A percentile compares a stretch with the other conserved stretches of the same genome.
phyloP scores from a whole-genome alignment of 2,797 vertebrate species.

The Phrynocephalus guinanensis region DNA sequence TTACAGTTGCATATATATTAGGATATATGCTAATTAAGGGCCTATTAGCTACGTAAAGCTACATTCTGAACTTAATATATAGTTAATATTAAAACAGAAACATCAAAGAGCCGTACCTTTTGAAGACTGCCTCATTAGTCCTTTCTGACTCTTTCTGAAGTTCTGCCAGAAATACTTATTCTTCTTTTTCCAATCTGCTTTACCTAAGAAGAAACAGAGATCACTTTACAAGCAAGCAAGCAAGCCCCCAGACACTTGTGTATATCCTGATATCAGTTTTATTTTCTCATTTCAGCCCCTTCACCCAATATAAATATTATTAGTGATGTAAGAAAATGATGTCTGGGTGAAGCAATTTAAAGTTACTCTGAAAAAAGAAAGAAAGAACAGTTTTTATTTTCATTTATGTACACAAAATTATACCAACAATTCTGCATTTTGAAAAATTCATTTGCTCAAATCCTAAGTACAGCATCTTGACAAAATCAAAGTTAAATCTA shows the following conservation, averaged over 20 bases:
- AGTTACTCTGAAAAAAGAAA: constrained; percentile 19
- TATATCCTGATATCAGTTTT: neutral
- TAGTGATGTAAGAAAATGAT: constrained; percentile 58
- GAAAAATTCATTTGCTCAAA: neutral
- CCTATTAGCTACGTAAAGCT: neutral
- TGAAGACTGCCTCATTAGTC: constrained; percentile 89
- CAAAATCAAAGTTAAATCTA: neutral
- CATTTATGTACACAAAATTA: constrained; percentile 40
- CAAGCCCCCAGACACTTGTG: neutral
- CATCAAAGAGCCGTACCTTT: constrained; percentile 85
- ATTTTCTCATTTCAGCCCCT: neutral
- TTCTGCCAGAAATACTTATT: constrained; percentile 99
- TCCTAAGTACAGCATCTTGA: neutral
- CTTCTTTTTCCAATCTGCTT: constrained; percentile 98
- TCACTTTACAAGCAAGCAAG: too few species aligned
- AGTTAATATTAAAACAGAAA: neutral
- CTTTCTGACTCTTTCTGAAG: constrained; percentile 95
- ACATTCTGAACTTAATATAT: constrained; percentile 29
- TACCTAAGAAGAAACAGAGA: constrained; percentile 81
- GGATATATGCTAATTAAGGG: neutral
- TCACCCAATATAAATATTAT: constrained; percentile 42
- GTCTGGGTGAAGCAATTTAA: constrained; percentile 48
- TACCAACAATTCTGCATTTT: neutral
- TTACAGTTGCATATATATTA: constrained; percentile 4
- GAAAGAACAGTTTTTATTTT: neutral